phyloP scores from a whole-genome alignment of 30 jellyfish, hydroid and myxozoan genomes.

The Nemopilema nomurai region DNA sequence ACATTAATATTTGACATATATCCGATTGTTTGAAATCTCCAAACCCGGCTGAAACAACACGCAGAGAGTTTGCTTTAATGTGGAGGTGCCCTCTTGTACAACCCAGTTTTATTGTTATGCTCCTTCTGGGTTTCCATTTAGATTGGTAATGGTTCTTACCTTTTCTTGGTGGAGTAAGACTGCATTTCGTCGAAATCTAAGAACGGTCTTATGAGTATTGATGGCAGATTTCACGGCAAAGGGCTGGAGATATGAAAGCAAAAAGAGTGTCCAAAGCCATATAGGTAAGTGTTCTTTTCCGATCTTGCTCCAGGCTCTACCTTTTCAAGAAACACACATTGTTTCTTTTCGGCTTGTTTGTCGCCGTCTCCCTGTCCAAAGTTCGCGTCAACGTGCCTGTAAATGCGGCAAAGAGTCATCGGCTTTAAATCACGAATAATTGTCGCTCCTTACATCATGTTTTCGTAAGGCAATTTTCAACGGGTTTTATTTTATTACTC shows the following conservation, averaged over 20 bases:
- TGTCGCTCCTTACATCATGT: no score
- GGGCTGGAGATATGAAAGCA: neutral
- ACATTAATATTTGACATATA: conserved; percentile 11
- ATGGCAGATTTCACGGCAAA: neutral
- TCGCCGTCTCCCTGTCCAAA: neutral
- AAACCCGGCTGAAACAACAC: neutral
- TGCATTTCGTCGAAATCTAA: neutral
- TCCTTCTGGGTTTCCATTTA: neutral
- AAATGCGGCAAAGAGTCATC: neutral
- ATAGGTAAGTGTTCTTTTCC: neutral
- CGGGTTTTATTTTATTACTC: neutral
- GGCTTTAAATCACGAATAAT: neutral
- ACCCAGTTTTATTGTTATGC: neutral
- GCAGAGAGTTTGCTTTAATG: neutral
- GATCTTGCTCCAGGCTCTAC: neutral
- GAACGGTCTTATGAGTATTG: neutral
- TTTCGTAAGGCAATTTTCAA: neutral
- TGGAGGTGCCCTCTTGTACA: neutral
- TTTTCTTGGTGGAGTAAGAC: neutral
- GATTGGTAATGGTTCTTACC: neutral
- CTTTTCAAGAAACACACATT: neutral
- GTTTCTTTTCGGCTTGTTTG: neutral
- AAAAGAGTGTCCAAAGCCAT: neutral
- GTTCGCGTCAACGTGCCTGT: neutral
- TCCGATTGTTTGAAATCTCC: conserved; percentile 14